Evolutionary conservation across 2,797 vertebrate species (phyloP).

Genomic region (Lemur catta): DNA sequence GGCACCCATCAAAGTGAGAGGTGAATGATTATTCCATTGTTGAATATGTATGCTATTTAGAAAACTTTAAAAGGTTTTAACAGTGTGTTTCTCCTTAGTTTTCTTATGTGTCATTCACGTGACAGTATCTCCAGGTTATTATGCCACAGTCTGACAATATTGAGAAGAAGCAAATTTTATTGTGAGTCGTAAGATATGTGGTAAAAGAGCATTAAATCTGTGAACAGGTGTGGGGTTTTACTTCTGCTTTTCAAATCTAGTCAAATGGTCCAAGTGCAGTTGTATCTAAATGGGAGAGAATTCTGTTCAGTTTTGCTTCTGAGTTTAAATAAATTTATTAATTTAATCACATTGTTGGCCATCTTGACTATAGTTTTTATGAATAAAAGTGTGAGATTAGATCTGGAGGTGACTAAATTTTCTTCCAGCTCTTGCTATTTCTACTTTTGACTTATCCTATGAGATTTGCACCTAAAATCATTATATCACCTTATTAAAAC

Average conservation of each 20-base stretch:
- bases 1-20: conserved; percentile 74
- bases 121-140: not conserved
- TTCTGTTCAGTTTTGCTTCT: not conserved
- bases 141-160: not conserved
- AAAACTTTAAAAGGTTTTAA: conserved; percentile 51
- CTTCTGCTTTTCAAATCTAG: not conserved
- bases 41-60: not conserved
- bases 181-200: not conserved
- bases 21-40: conserved; percentile 60
- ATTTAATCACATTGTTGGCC: not conserved
- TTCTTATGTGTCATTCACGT: not conserved
- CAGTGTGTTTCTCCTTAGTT: not conserved
- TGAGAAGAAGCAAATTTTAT: not conserved
- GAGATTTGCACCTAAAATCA: not conserved
- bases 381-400: not conserved
- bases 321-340: not conserved
- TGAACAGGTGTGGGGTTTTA: not conserved
- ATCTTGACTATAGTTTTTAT: not conserved
- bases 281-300: not conserved
- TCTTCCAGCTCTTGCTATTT: not conserved
- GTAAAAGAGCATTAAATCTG: not conserved
- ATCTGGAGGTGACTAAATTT: not conserved
- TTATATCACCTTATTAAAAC: not conserved
- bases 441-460: not conserved
- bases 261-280: not conserved